Evolutionary conservation across 2,113 vertebrate genomes (phyloP).

Genomic region (Tiliqua scincoides): DNA sequence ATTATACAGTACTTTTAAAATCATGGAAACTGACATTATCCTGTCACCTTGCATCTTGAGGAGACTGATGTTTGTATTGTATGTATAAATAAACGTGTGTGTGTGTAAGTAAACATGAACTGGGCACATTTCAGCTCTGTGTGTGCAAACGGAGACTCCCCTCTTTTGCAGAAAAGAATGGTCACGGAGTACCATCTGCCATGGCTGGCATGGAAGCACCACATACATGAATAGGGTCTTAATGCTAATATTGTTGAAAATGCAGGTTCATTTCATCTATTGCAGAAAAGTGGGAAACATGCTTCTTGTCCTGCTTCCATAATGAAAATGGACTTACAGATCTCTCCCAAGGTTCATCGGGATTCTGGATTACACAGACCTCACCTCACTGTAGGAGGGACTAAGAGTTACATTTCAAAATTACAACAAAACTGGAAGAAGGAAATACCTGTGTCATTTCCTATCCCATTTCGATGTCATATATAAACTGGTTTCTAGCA

Average conservation of each 20-base stretch:
- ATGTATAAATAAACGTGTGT: too few relatives aligned
- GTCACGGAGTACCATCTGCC: not conserved
- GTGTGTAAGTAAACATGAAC: slow-evolving; percentile 20
- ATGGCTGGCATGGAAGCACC: not conserved
- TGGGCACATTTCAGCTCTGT: not conserved
- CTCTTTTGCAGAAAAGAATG: not conserved
- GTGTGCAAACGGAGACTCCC: not conserved
- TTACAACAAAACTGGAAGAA: not conserved
- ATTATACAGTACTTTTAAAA: not conserved
- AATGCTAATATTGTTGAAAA: not conserved
- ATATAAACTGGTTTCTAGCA: not conserved
- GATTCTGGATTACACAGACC: not conserved
- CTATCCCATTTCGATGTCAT: not conserved
- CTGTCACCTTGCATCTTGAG: slow-evolving; percentile 12
- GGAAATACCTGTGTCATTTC: not conserved
- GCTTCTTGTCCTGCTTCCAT: not conserved
- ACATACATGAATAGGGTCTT: not conserved
- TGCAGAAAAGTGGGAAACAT: not conserved
- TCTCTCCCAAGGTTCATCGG: not conserved
- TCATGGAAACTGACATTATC: not conserved
- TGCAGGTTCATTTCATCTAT: not conserved
- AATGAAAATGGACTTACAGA: not conserved
- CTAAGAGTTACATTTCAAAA: not conserved
- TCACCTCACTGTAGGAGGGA: not conserved
- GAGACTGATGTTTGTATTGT: not conserved